phyloP scores from a whole-genome alignment of 2,797 vertebrate genomes.

The Aselliscus stoliczkanus region DNA sequence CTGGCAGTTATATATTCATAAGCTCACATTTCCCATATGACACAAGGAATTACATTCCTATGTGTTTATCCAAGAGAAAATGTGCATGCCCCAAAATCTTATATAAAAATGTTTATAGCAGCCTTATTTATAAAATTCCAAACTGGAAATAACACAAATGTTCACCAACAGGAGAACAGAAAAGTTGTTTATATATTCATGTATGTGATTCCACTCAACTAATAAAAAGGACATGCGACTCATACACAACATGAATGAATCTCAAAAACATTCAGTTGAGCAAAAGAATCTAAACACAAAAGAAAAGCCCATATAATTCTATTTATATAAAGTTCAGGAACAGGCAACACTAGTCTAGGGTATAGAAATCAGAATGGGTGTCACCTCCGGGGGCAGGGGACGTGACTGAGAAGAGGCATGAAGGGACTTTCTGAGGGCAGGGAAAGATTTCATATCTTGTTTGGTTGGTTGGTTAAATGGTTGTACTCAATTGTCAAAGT shows the following conservation, averaged over 20 bases:
- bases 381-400: not conserved
- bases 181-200: not conserved
- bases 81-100: not conserved
- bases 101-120: not conserved
- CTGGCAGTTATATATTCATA: not conserved
- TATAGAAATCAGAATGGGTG: not conserved
- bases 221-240: not conserved
- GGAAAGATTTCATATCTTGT: not conserved
- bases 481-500: not conserved
- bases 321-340: not conserved
- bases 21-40: not conserved
- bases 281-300: not conserved
- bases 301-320: not conserved
- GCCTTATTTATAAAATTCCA: not conserved
- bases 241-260: not conserved
- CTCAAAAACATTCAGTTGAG: not conserved
- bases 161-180: not conserved
- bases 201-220: not conserved
- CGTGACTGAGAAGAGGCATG: not conserved
- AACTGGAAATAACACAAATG: not conserved
- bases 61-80: constrained; percentile 7
- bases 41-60: not conserved
- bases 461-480: not conserved
- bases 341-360: not conserved
- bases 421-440: not conserved